These are phyloP conservation scores for Amaurobius ferox DNA, from an alignment of 2,888 invertebrate genomes.

Conservation along the genomic window DNA sequence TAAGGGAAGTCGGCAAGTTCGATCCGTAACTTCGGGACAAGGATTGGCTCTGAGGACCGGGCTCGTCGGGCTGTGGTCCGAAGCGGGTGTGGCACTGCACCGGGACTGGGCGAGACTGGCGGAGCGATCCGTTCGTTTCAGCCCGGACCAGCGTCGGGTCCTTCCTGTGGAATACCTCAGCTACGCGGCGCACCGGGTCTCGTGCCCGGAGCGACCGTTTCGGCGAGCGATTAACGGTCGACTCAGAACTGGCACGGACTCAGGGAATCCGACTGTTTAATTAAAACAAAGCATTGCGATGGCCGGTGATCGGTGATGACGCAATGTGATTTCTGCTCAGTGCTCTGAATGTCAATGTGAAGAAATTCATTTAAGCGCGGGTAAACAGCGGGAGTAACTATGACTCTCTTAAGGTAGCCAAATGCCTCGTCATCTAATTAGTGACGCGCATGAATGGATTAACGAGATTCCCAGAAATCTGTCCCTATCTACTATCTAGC, in stretches of 20 bases:
- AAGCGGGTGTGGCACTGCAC: constrained; percentile 77
- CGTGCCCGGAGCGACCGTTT: constrained; percentile 34
- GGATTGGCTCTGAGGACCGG: constrained; percentile 86
- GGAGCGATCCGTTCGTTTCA: background rate
- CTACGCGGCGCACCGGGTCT: background rate
- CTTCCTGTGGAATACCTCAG: constrained; percentile 14
- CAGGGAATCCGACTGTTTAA: constrained; percentile 75
- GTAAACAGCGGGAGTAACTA: no score
- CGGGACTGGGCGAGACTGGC: constrained; percentile 76
- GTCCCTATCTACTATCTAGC: no score
- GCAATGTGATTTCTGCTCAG: constrained; percentile 79
- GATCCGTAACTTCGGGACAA: constrained; percentile 82
- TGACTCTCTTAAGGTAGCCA: no score
- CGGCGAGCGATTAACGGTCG: constrained; percentile 54
- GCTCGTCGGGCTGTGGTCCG: constrained; percentile 81
- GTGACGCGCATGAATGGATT: constrained; percentile 66
- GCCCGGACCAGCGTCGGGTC: constrained; percentile 74
- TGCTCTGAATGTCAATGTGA: no score
- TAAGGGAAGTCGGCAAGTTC: constrained; percentile 85
- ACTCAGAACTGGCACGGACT: constrained; percentile 29
- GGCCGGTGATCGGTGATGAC: constrained; percentile 77
- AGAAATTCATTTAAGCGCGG: no score
- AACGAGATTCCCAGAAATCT: constrained; percentile 65
- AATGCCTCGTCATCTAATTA: constrained; percentile 68
- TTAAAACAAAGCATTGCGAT: constrained; percentile 80